Evolutionary conservation across 2,113 vertebrate species (phyloP), one percentile per base, ranked within the genome.

Genomic region (Tachysurus vachellii): DNA sequence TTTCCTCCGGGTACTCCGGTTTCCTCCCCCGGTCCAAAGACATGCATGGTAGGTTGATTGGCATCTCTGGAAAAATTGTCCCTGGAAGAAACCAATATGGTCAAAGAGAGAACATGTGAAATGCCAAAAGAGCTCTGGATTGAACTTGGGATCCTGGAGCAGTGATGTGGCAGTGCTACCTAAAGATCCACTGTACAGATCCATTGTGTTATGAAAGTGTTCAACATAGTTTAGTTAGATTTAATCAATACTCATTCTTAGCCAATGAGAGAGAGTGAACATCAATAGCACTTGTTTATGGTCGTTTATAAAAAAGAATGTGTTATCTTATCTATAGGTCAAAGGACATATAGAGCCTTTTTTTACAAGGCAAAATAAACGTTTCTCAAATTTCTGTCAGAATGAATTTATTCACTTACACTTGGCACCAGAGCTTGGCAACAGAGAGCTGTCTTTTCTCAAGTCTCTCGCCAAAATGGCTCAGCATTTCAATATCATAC

Each of bases 401-500:
- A 85, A 70, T 68, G 1, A 14, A 26, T 81, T 88, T 66, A 66
- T 75, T 47, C 66, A 86, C 83, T 86, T 59, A 86, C 12, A 76
- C 56, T 81, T 59, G 47, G 47, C 82, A 84, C 17, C 66, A 84
- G n/a, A 44, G 84, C 80, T 88, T 80, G 89, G 89, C 84, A 90
- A n/a, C 71, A 66, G 56, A 81, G 62, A 13, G 31, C 23, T 61
- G 53, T 17, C 75, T 66, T 87, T 87, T 85, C 81, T 85, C 82
- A 88, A 66, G 57, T 42, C 56, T 61, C 80, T 73, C n/a, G 77
- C 89, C 83, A 88, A 83, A 88, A 75, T 61, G 53, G 83, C 42
- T 77, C 17, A 77, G 42, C 88, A 88, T 85, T 88, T 88, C 44
- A 70, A 89, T 87, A 76, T 85, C 59, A 89, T 77, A 86, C 56